These are phyloP conservation scores for Sanderia malayensis DNA, from an alignment of 30 jellyfish, hydroid and myxozoan genomes.

Conservation along the genomic window DNA sequence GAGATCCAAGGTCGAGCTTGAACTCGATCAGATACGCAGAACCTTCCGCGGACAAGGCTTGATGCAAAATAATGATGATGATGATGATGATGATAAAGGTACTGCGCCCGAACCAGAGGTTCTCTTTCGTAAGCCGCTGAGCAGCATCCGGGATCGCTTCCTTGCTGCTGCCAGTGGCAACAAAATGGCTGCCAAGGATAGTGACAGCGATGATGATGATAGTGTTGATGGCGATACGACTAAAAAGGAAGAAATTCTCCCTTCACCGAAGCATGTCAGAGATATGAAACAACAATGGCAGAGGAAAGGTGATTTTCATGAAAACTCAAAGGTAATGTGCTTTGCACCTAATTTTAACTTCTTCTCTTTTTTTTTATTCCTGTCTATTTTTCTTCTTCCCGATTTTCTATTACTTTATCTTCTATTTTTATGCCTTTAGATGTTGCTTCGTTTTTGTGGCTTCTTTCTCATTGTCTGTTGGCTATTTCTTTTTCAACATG, in stretches of 20 bases:
- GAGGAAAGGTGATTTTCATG: constrained; percentile 30
- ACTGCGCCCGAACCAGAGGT: constrained; percentile 35
- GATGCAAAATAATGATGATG: constrained; percentile 12
- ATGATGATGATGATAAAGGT: constrained; percentile 9
- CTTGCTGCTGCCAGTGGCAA: constrained; percentile 68
- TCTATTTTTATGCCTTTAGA: too few species aligned
- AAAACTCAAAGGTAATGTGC: constrained; percentile 22
- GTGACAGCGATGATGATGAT: constrained; percentile 62
- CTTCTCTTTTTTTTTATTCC: too few species aligned
- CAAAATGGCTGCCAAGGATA: constrained; percentile 47
- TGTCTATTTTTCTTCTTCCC: too few species aligned
- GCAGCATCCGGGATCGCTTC: constrained; percentile 55
- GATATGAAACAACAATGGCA: constrained; percentile 53
- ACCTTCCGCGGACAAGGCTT: constrained; percentile 43
- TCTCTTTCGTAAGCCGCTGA: constrained; percentile 46
- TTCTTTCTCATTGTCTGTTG: too few species aligned
- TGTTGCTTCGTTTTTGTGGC: too few species aligned
- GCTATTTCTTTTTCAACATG: too few species aligned
- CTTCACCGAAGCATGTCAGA: constrained; percentile 28
- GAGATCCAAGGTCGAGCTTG: constrained; percentile 52
- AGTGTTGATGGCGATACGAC: constrained; percentile 17
- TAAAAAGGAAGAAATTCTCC: constrained; percentile 35
- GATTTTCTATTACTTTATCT: too few species aligned
- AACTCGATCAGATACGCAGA: constrained; percentile 39
- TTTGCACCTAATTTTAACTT: background rate